phyloP scores from a whole-genome alignment of 2,888 invertebrate species.

The Ditula angustiorana region DNA sequence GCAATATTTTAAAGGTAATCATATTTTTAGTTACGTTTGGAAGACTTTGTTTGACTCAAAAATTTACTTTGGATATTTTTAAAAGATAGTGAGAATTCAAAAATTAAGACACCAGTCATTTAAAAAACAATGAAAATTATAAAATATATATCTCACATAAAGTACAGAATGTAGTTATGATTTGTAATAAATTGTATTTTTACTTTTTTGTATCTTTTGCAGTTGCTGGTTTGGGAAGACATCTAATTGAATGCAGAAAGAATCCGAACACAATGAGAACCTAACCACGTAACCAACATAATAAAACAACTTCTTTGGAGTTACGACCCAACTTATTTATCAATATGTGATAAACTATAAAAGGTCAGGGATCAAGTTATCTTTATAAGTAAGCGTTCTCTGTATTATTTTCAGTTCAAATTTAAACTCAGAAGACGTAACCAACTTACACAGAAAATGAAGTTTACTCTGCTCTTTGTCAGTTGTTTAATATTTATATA shows the following conservation, averaged over 20 bases:
- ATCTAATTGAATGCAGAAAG: background rate
- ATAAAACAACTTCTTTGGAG: background rate
- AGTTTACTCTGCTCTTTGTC: constrained; percentile 49
- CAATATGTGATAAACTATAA: constrained; percentile 47
- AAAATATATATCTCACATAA: no score
- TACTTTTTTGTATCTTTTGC: constrained; percentile 41
- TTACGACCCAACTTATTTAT: constrained; percentile 3
- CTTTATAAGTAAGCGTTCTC: constrained; percentile 41
- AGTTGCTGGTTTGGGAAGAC: constrained; percentile 46
- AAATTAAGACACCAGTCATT: no score
- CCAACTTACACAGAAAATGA: constrained; percentile 51
- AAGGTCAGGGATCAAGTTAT: constrained; percentile 55
- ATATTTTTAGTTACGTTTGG: background rate
- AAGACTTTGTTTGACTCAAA: background rate
- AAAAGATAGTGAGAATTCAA: no score
- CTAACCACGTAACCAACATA: background rate
- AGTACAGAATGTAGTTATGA: no score
- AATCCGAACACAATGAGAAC: background rate
- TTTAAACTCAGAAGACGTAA: constrained; percentile 9
- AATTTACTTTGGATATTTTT: no score
- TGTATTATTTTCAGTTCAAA: constrained; percentile 17
- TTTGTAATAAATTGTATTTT: no score
- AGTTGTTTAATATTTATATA: constrained; percentile 52
- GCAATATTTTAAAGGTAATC: constrained; percentile 56
- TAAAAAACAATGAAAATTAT: no score